These are phyloP conservation scores for Drosophila subquinaria DNA, from an alignment of 2,888 invertebrate species.

Conservation along the genomic window DNA sequence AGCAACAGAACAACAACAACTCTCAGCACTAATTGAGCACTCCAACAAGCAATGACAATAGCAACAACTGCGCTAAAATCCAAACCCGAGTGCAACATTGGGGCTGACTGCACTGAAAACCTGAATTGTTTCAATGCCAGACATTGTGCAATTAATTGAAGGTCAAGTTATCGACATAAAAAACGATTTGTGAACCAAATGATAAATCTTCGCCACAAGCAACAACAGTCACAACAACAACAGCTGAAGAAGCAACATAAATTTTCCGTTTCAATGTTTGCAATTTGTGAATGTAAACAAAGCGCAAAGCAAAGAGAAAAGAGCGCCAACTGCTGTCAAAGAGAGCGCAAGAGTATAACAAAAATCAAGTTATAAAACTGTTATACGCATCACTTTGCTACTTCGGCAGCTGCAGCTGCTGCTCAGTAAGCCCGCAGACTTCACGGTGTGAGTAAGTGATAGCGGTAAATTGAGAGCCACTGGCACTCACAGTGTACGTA, in stretches of 20 bases:
- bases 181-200: constrained; percentile 56
- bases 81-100: constrained; percentile 1
- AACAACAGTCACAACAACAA: constrained; percentile 2
- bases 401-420: constrained; percentile 7
- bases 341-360: constrained; percentile 41
- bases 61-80: background rate
- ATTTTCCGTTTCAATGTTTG: constrained; percentile 64
- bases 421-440: constrained; percentile 58
- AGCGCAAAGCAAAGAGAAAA: constrained; percentile 37
- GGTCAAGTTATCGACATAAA: constrained; percentile 72
- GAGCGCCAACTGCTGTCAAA: constrained; percentile 8
- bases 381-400: constrained; percentile 51
- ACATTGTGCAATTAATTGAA: constrained; percentile 61
- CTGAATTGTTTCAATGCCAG: constrained; percentile 73
- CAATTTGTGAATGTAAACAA: constrained; percentile 71
- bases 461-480: constrained; percentile 41
- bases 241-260: constrained; percentile 15
- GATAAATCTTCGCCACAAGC: constrained; percentile 55
- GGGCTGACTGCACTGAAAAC: constrained; percentile 16
- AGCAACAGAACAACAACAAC: constrained; percentile 2
- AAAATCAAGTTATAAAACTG: constrained; percentile 47
- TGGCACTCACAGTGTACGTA: constrained; percentile 4
- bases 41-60: constrained; percentile 16
- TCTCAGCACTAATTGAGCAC: constrained; percentile 37
- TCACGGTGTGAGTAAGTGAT: constrained; percentile 66